Evolutionary conservation across 2,797 vertebrate genomes (phyloP).

Genomic region (Miopithecus talapoin): DNA sequence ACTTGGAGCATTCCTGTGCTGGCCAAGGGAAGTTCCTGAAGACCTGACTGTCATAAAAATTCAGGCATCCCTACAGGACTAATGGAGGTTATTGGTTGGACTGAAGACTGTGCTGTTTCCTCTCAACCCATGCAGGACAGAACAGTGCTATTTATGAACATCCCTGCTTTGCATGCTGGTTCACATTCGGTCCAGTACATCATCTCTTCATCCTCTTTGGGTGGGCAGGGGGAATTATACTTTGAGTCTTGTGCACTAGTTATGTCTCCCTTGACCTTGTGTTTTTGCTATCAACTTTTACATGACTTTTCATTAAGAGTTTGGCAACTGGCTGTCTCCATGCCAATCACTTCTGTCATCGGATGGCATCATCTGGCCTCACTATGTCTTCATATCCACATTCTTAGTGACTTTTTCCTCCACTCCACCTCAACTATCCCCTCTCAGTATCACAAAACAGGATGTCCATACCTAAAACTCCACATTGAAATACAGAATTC

Average conservation of each 20-base stretch:
- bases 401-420: not conserved
- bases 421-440: no score
- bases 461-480: not conserved
- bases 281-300: not conserved
- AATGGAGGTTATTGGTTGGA: accelerated
- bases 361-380: not conserved
- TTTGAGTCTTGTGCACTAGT: not conserved
- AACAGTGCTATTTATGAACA: accelerated
- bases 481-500: not conserved
- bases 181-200: accelerated
- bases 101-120: not conserved
- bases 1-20: not conserved
- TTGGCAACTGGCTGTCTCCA: not conserved
- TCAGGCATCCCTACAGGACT: not conserved
- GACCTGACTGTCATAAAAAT: not conserved
- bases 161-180: not conserved
- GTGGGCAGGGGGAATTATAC: accelerated
- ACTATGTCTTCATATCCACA: not conserved
- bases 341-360: not conserved
- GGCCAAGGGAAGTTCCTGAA: not conserved
- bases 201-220: not conserved
- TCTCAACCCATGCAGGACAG: not conserved
- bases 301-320: not conserved
- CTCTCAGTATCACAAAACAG: not conserved
- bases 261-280: not conserved